Evolutionary conservation across 2,113 vertebrate species (phyloP).

Genomic region (Anhinga rufa): DNA sequence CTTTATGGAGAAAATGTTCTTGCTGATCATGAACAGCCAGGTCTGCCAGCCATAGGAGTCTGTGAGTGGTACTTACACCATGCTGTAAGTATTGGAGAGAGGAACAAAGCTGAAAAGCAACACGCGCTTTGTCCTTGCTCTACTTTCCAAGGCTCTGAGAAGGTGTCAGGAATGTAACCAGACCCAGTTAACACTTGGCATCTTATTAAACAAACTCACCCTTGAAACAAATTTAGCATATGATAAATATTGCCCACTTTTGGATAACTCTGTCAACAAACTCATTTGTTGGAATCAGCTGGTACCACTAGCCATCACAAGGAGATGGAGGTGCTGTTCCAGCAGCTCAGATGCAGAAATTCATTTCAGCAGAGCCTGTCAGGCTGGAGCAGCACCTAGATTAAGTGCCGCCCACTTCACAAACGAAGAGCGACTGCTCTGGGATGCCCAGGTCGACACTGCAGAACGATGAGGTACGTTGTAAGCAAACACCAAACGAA

Average conservation of each 20-base stretch:
- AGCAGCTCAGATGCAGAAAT: neutral
- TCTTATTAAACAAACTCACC: neutral
- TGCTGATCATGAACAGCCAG: neutral
- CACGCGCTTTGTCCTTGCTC: neutral
- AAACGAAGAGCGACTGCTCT: neutral
- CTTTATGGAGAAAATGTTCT: neutral
- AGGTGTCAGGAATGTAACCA: neutral
- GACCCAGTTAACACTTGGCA: neutral
- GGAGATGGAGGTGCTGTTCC: neutral
- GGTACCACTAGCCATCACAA: neutral
- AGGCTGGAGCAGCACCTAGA: neutral
- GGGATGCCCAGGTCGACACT: neutral
- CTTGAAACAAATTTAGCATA: neutral
- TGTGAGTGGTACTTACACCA: neutral
- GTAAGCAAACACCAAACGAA: neutral
- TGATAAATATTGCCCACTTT: neutral
- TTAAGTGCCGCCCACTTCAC: neutral
- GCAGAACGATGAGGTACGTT: neutral
- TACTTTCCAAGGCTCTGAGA: neutral
- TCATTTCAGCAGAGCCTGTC: neutral
- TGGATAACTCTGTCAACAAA: neutral
- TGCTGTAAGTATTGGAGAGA: neutral
- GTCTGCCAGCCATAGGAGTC: rapidly evolving
- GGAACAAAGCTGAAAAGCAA: neutral
- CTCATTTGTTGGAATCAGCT: neutral